Base-by-base conservation (phyloP, 2,113 vertebrate species). In the Excalfactoria chinensis region DNA sequence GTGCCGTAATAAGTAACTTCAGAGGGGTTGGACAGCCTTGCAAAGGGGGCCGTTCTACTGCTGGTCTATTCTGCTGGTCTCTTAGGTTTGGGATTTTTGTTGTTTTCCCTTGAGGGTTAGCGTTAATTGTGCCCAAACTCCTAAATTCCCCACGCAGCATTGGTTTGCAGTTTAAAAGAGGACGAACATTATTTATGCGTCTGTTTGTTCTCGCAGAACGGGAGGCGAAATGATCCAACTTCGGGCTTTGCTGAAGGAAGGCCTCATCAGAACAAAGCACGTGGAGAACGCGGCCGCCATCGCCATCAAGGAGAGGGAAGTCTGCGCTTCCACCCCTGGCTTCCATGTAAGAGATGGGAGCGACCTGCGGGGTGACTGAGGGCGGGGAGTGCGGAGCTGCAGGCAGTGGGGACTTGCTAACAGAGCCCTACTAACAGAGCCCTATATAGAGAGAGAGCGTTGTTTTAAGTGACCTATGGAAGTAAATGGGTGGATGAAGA, bases 241-340 rank as follows among this genome's bases (percentile, higher is more conserved):
- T 83, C 95, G 97, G 75, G 95, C 56, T 64, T 93, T 98, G 56
- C 91, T 98, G 70, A 89, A 97, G 28, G 96, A 98, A 8, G 62
- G 95, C 34, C 96, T 97, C 9, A 93, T 97, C 85, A 85, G 93
- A 46, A 98, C 97, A 6, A 97, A 97, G 79, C 97, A 98, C 2
- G 98, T 98, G 81, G 97, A 98, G 86, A 83, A 95, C 1, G 96
- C 97, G 2, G 98, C 97, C 14, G 77, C 97, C 85, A 92, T 97
- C 13, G 16, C 63, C 66, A 74, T 96, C 37, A 96, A 96, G 18
- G 96, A 93, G 34, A 85, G 70, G 14, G 77, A 76, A 44, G 53
- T 97, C 40, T 90, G 83, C 58, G 95, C 97, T 6, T 67, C 94
- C 6, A 97, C 97, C 17, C 90, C 91, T 35, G 95, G 95, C 90